phyloP scores from a whole-genome alignment of 1,140 invertebrate genomes.

The Aradophagus sp. region DNA sequence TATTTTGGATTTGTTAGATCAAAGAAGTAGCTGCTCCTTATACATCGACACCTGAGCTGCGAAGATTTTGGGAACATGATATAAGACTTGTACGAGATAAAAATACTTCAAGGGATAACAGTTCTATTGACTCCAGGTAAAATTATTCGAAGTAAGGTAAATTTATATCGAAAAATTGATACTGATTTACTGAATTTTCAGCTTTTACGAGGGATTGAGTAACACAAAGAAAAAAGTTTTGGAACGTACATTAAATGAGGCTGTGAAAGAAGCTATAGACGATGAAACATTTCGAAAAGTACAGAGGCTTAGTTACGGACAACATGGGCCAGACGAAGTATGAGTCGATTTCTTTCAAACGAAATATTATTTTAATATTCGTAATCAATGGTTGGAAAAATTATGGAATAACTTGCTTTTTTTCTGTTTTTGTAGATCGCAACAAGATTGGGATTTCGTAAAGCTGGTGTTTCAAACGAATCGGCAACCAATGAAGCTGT shows the following conservation, averaged over 20 bases:
- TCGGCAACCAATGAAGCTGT: no score
- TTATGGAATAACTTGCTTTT: no score
- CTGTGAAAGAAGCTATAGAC: constrained; percentile 80
- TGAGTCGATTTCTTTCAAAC: no score
- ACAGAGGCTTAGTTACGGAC: constrained; percentile 81
- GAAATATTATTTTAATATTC: constrained; percentile 49
- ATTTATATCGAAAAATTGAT: constrained; percentile 9
- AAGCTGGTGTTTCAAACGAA: constrained; percentile 20
- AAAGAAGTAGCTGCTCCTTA: constrained; percentile 90
- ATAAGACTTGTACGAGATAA: constrained; percentile 82
- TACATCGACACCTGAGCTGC: constrained; percentile 82
- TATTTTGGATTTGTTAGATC: constrained; percentile 74
- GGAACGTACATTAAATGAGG: constrained; percentile 76
- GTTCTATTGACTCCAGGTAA: constrained; percentile 68
- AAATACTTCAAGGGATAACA: constrained; percentile 72
- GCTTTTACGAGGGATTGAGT: constrained; percentile 67
- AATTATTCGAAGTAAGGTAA: not conserved
- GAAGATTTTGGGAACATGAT: constrained; percentile 88
- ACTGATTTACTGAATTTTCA: constrained; percentile 31
- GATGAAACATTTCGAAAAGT: constrained; percentile 82
- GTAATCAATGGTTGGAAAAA: no score
- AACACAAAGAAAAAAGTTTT: constrained; percentile 65
- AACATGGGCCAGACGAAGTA: constrained; percentile 80
- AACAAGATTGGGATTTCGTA: constrained; percentile 67
- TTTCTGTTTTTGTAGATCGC: constrained; percentile 78